Base-by-base conservation (phyloP, 2,113 vertebrate genomes). In the Myotis davidii region DNA sequence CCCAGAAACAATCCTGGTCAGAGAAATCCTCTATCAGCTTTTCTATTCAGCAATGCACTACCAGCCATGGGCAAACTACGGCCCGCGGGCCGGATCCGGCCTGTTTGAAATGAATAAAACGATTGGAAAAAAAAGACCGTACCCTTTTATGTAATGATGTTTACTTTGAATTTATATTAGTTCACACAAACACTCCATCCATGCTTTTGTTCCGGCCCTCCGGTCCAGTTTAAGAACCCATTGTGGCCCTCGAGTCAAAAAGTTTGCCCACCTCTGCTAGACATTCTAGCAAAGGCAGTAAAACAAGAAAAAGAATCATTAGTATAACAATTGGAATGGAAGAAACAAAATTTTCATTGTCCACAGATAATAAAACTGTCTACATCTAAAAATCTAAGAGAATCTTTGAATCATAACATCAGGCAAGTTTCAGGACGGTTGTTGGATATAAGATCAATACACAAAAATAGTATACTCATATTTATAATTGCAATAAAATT, bases 401-500 rank as follows among this genome's bases (percentile, higher is more conserved):
- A 87, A 72, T 59, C 45, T 74, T 90, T 10, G 73, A 90, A 85
- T 61, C 42, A 32, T 83, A 88, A n/a, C 10, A 90, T 82, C 0
- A 94, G 76, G 32, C 8, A 95, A 82, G 27, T 76, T 82, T 90
- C 85, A 67, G 67, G 48, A 73, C 90, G 34, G 54, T 88, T 92
- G 48, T 91, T 78, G 32, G 83, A 96, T 86, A 96, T 13, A 94
- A 94, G 85, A 91, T 32, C 54, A 86, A 65, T 95, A 91, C 39
- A 96, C 78, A 88, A 97, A 96, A 88, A 85, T 20, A 45, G 27
- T 9, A 90, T 25, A 77, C 0, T 7, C 52, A 73, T 20, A 59
- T 70, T 97, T 85, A 92, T 20, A 94, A 50, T 21, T 85, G 20
- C 27, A 91, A 69, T 20, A 59, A 76, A 91, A 86, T 92, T 23